Percentiles rank a stretch among this genome's conserved stretches.
phyloP scores from a whole-genome alignment of 1,140 invertebrate genomes.

The Eriocheir sinensis region DNA sequence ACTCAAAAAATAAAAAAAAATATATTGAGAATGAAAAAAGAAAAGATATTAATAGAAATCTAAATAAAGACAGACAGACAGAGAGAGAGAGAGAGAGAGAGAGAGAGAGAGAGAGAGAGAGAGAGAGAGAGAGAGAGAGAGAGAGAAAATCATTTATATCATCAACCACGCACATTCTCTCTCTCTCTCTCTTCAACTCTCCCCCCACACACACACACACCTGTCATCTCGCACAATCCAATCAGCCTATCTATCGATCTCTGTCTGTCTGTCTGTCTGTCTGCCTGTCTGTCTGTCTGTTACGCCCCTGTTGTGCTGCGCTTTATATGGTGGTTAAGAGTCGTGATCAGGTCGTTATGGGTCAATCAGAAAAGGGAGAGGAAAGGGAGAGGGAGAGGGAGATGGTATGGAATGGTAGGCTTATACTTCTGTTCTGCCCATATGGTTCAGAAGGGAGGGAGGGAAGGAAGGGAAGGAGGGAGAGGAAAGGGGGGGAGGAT shows the following conservation, averaged over 20 bases:
- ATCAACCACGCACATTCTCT: too few relatives aligned
- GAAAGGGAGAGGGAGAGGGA: neutral
- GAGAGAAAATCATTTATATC: too few relatives aligned
- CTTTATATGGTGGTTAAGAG: neutral
- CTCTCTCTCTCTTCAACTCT: neutral
- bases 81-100: neutral
- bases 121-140: conserved; percentile 33
- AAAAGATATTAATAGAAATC: too few relatives aligned
- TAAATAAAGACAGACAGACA: neutral
- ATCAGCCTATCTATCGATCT: neutral
- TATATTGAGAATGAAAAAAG: too few relatives aligned
- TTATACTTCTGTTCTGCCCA: too few relatives aligned
- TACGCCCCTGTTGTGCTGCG: neutral
- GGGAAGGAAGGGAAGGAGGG: neutral
- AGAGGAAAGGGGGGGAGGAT: neutral
- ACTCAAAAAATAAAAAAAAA: too few relatives aligned
- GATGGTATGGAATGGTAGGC: too few relatives aligned
- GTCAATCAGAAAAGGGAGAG: neutral
- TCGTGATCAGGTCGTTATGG: neutral
- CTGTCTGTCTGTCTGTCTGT: too few relatives aligned
- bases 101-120: conserved; percentile 20
- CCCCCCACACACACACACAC: conserved; percentile 19
- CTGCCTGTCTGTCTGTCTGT: neutral
- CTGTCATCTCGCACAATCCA: neutral
- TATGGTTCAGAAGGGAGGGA: neutral